Base-by-base conservation (phyloP, 1,140 invertebrate genomes). In the Drosophila mayri region DNA sequence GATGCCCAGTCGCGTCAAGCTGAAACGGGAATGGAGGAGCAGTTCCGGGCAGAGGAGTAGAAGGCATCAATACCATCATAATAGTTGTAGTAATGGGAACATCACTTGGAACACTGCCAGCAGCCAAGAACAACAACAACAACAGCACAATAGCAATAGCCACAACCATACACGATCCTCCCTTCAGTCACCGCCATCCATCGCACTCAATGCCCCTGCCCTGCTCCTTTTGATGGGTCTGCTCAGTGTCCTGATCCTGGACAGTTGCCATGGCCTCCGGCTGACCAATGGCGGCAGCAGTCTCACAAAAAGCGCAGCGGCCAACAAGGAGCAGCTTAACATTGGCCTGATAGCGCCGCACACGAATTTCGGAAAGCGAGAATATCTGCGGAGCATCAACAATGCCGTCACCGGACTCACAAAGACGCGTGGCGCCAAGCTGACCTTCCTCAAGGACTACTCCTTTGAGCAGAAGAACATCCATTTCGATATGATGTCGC, bases 301-400 rank as follows among this genome's bases (percentile, higher is more conserved):
- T 52, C 68, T 88, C 0, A 90, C 55, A 52, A 92, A 92, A 49
- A 68, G 73, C 20, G 67, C 79, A 6, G 66, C 77, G 20, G 88
- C 76, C 70, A 85, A 92, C 73, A 92, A 92, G 78, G 92, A 93
- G 61, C 93, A 93, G 55, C 80, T 94, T 0, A 93, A 93, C 66
- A 93, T 95, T 32, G 94, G 94, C 18, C 90, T 95, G 25, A 93
- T 95, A 49, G 90, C 94, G 20, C 94, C 94, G 0, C 93, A 94
- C 74, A 95, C 94, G 30, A 94, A 93, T 70, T 94, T 95, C 59
- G 92, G 93, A 1, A 93, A 93, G 43, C 94, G 96, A 0, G 95
- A 95, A 70, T 96, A 96, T 90, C 94, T 94, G 52, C 93, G 94
- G 44, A 95, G 95, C 10, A 95, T 96, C 47, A 95, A 95, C 66